A percentile compares a stretch with the other conserved stretches of the same genome.
phyloP scores from a whole-genome alignment of 2,113 vertebrate species.

The Atractosteus spatula region DNA sequence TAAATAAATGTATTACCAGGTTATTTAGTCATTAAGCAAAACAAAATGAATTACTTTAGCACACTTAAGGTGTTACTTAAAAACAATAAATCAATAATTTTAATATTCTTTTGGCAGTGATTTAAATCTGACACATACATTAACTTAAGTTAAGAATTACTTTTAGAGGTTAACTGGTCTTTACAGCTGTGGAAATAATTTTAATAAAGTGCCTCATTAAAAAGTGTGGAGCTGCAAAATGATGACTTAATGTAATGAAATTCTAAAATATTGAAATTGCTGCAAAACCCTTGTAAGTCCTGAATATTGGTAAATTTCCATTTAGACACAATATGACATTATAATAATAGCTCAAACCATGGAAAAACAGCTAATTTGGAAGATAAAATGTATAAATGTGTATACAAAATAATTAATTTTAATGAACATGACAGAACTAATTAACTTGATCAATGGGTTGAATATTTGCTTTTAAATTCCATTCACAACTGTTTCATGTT shows the following conservation, averaged over 20 bases:
- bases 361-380: neutral
- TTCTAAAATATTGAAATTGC: no score
- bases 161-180: neutral
- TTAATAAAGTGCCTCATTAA: no score
- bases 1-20: no score
- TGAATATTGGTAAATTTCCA: neutral
- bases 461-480: constrained; percentile 14
- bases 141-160: neutral
- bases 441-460: constrained; percentile 8
- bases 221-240: no score
- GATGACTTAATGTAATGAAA: no score
- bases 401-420: constrained; percentile 2
- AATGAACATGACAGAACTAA: constrained; percentile 5
- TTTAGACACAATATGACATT: neutral
- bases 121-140: no score
- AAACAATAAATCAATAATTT: no score
- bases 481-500: constrained; percentile 6
- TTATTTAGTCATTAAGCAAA: no score
- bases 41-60: no score
- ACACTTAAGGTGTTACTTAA: no score
- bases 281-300: neutral
- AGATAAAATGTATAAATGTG: constrained; percentile 5
- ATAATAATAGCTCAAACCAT: neutral
- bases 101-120: no score
- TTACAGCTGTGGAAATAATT: no score